phyloP scores from a whole-genome alignment of 92 coral and sea anemone genomes.

The Palythoa caribaeorum region DNA sequence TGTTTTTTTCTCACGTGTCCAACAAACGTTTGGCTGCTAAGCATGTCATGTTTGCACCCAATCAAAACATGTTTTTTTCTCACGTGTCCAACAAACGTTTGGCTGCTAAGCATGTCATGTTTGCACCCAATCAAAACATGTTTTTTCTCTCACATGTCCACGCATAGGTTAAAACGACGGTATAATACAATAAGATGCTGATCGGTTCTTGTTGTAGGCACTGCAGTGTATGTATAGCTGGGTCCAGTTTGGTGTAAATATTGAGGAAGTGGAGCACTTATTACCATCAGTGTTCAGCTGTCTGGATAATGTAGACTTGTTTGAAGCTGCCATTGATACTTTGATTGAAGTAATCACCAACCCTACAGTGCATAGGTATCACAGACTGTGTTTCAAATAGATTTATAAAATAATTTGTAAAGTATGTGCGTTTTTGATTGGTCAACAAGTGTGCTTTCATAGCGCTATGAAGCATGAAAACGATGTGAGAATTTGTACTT shows the following conservation, averaged over 20 bases:
- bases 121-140: too few species aligned
- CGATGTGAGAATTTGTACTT: too few species aligned
- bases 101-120: too few species aligned
- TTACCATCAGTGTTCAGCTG: constrained; percentile 76
- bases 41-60: too few species aligned
- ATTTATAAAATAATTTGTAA: neutral
- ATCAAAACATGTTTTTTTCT: too few species aligned
- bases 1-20: too few species aligned
- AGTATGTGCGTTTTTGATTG: neutral
- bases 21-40: too few species aligned
- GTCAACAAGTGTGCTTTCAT: too few species aligned
- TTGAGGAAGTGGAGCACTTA: constrained; percentile 65
- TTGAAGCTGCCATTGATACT: constrained; percentile 88
- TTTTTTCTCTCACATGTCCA: too few species aligned
- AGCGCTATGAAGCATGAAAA: too few species aligned
- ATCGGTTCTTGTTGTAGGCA: constrained; percentile 59
- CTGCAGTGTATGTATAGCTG: constrained; percentile 91
- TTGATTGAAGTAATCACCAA: constrained; percentile 86
- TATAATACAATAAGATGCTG: neutral
- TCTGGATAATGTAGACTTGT: constrained; percentile 78
- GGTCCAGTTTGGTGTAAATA: constrained; percentile 94
- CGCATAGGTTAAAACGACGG: neutral
- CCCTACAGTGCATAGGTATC: constrained; percentile 85
- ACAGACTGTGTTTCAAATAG: neutral
- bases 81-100: too few species aligned